Percentiles rank a stretch among this genome's conserved stretches.
These are phyloP conservation scores for Drosophila quinaria DNA, from an alignment of 2,888 invertebrate species.

Conservation along the genomic window DNA sequence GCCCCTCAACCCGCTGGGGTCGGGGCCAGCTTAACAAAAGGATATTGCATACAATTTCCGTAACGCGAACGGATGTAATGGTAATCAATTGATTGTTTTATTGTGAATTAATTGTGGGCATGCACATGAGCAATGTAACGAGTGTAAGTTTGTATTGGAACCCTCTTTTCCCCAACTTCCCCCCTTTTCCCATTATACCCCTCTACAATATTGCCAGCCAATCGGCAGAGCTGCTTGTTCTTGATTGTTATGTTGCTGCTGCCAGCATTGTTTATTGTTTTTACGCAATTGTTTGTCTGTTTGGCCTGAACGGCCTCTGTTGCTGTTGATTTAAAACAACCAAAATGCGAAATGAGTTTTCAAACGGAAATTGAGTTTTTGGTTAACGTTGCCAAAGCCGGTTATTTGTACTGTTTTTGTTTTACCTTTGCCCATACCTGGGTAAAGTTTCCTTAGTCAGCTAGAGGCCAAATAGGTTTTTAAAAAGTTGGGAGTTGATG, in stretches of 20 bases:
- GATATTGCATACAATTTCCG: conserved; percentile 81
- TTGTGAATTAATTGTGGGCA: conserved; percentile 81
- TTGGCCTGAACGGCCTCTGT: conserved; percentile 62
- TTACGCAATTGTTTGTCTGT: conserved; percentile 76
- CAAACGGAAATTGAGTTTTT: conserved; percentile 79
- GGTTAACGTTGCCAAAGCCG: conserved; percentile 61
- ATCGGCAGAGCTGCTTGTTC: conserved; percentile 19
- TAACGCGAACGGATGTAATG: conserved; percentile 73
- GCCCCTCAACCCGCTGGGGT: not conserved
- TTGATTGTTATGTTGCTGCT: conserved; percentile 36
- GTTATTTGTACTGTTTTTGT: conserved; percentile 54
- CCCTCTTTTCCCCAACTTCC: not conserved
- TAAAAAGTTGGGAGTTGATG: conserved; percentile 19
- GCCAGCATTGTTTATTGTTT: conserved; percentile 76
- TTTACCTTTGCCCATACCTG: conserved; percentile 8
- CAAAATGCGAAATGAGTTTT: conserved; percentile 79
- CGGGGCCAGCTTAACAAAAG: conserved; percentile 60
- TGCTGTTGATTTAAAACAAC: conserved; percentile 80
- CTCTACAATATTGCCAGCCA: not conserved
- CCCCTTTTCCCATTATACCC: not conserved
- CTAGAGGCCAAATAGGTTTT: conserved; percentile 41
- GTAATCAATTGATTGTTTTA: conserved; percentile 84
- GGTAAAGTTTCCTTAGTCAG: conserved; percentile 31
- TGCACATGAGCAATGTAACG: conserved; percentile 69
- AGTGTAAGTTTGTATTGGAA: not conserved